Evolutionary conservation across 92 coral and sea anemone species (phyloP), one percentile per base, ranked within the genome.

Genomic region (Epizoanthus stellaris): DNA sequence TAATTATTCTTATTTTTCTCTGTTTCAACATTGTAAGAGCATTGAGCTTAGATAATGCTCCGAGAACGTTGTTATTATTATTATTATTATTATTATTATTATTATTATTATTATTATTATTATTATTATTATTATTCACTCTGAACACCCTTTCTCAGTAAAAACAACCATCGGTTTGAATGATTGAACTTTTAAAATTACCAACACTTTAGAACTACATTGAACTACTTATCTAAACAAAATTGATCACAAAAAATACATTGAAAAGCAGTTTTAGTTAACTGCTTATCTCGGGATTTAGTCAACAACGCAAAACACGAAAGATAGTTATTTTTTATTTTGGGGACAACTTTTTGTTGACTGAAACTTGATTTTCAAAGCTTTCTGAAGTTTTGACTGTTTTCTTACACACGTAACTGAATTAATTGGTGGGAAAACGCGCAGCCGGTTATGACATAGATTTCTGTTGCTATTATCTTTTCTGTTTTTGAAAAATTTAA

Each of bases 401-500:
- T 59, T 19, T 8, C 64, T 16, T 20, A 15, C 6, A 58, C 16
- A 17, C 52, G 45, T 49, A 59, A 45, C 0, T 34, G 13, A 79
- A 43, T 45, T 23, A 42, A 45, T 79, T 43, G 59, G 8, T 79
- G 83, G 83, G 83, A 63, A 79, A 54, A 4, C 4, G 40, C 1
- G 36, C 83, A 79, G 72, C 83, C 61, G 83, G 17, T 45, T 42
- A 15, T 1, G 59, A 42, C 52, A 45, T 45, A 45, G 52, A 45
- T 45, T 49, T 49, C 13, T 49, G 56, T 49, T 8, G 56, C 56
- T 49, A 49, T 49, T 49, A 9, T 49, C 12, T 9, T 19, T n/a
- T 25, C 15, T 43, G 23, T 21, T 45, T 8, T 42, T 23, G 30
- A 43, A 62, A 7, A 58, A 42, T 20, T 79, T 79, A 59, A 63